Conservation (phyloP, 2,797 vertebrate species). For the Sparidentex hasta region DNA sequence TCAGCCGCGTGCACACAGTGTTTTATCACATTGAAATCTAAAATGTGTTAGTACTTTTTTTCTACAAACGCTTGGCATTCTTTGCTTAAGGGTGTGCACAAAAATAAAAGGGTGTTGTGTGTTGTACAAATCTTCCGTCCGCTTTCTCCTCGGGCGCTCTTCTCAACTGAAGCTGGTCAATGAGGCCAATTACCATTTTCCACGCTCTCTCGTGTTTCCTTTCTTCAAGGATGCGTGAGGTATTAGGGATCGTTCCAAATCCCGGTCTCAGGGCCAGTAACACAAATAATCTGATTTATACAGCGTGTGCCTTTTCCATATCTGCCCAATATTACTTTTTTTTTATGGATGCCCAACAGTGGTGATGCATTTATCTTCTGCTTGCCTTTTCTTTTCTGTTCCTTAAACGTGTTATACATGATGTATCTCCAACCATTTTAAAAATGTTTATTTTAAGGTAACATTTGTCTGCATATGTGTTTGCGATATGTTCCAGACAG, state of each 20-base stretch:
- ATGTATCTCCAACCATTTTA: neutral
- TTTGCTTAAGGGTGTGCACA: neutral
- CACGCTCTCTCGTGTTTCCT: neutral
- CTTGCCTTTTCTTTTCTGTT: too few relatives aligned
- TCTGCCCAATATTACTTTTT: neutral
- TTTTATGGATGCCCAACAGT: neutral
- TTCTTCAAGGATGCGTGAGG: slow-evolving; percentile 34
- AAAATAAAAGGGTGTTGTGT: slow-evolving; percentile 13
- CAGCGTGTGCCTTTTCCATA: neutral
- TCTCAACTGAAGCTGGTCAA: slow-evolving; percentile 35
- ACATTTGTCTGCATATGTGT: neutral
- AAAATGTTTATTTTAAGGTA: neutral
- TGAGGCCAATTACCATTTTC: slow-evolving; percentile 31
- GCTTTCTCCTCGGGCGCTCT: slow-evolving; percentile 27
- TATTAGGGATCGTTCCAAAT: slow-evolving; percentile 26
- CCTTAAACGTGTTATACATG: neutral
- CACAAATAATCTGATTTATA: slow-evolving; percentile 18
- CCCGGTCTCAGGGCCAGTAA: slow-evolving; percentile 16
- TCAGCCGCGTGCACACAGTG: neutral
- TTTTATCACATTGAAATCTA: slow-evolving; percentile 2
- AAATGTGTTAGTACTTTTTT: neutral
- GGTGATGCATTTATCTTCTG: neutral
- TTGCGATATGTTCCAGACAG: neutral
- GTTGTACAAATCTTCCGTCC: slow-evolving; percentile 12
- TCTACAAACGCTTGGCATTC: neutral